Evolutionary conservation across 2,797 vertebrate genomes (phyloP).

Genomic region (Lutjanus argentimaculatus): DNA sequence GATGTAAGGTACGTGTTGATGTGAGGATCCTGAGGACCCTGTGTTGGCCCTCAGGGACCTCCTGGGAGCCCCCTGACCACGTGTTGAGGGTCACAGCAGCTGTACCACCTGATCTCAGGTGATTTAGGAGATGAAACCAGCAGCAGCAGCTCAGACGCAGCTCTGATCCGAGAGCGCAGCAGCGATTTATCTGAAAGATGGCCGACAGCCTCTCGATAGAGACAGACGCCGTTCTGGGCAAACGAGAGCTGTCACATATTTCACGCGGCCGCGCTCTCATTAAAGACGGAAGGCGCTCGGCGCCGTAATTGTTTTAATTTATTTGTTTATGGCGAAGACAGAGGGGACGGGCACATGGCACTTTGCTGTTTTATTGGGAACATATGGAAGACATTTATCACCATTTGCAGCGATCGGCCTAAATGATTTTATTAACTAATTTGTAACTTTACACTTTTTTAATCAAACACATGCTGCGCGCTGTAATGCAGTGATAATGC

Average conservation of each 20-base stretch:
- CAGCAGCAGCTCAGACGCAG: neutral
- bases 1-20: too few species aligned
- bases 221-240: conserved; percentile 78
- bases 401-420: conserved; percentile 83
- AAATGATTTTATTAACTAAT: conserved; percentile 86
- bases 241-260: conserved; percentile 80
- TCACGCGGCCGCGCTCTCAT: conserved; percentile 71
- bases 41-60: neutral
- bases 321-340: conserved; percentile 85
- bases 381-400: conserved; percentile 88
- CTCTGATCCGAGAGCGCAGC: neutral
- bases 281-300: conserved; percentile 77
- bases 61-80: conserved; percentile 21
- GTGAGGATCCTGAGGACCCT: neutral
- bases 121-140: conserved; percentile 12
- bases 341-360: conserved; percentile 86
- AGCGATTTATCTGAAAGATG: conserved; percentile 74
- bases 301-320: conserved; percentile 89
- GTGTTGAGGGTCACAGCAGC: conserved; percentile 2
- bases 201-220: conserved; percentile 69
- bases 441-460: conserved; percentile 87
- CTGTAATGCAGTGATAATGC: conserved; percentile 85
- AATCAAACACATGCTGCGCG: conserved; percentile 86
- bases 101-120: neutral
- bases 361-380: conserved; percentile 84